Conservation (phyloP, 2,797 vertebrate species). For the Arnoldichthys spilopterus region DNA sequence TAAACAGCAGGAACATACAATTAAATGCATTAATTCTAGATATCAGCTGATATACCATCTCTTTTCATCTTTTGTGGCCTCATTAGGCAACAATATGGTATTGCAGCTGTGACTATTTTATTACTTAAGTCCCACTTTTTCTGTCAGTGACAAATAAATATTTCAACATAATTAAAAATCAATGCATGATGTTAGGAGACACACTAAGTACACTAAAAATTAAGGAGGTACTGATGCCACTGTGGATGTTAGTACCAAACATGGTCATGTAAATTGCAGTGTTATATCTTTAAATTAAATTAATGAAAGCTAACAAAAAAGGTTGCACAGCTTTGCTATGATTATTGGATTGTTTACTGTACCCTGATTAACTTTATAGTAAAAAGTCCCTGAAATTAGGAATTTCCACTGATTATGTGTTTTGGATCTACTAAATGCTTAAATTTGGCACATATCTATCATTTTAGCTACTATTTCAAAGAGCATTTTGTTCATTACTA, state of each 20-base stretch:
- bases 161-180: conserved; percentile 7
- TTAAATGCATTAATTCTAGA: background rate
- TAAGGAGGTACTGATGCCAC: background rate
- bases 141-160: conserved; percentile 29
- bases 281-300: no score
- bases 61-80: background rate
- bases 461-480: background rate
- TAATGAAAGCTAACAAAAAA: no score
- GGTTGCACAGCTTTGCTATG: background rate
- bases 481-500: no score
- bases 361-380: background rate
- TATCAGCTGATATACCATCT: background rate
- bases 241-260: background rate
- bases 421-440: background rate
- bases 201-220: background rate
- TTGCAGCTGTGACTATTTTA: conserved; percentile 17
- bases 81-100: conserved; percentile 4
- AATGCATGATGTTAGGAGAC: background rate
- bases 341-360: background rate
- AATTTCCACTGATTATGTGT: background rate
- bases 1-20: background rate
- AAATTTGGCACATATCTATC: background rate
- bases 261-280: background rate
- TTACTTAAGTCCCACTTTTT: background rate
- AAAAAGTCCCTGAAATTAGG: background rate